Evolutionary conservation across 2,888 invertebrate species (phyloP), one percentile per base, ranked within the genome.

Genomic region (Palloptera scutellata): DNA sequence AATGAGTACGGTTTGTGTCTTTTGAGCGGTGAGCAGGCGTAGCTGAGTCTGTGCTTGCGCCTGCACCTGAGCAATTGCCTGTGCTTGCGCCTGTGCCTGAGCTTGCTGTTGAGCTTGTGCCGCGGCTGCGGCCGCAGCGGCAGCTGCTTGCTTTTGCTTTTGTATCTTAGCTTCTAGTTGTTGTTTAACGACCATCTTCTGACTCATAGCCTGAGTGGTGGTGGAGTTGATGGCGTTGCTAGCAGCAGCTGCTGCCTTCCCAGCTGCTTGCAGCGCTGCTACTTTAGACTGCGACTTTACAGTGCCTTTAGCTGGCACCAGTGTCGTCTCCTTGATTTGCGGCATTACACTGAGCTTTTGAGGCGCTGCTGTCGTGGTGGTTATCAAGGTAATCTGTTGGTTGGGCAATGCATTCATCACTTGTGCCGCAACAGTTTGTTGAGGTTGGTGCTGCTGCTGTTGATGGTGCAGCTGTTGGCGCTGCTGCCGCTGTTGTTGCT

Each of bases 131-230:
- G 74, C 74, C 1, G 83, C 83, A 8, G 84, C 84, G 0, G 83
- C 83, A 12, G 82, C 83, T 1, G 83, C 83, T 48, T 83, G 84
- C 67, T 84, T 83, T 60, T 85, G 84, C 71, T 85, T 89, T 75
- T 90, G 90, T 76, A 88, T 87, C 76, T 89, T 92, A 68, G 92
- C 91, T 79, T 92, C 92, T 75, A 92, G 85, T 77, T 90, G 89
- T 75, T 90, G 89, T 73, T 90, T 89, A 0, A 89, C 86, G 17
- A 88, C 87, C 74, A 88, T 80, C 68, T 88, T 88, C 74, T 88
- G 86, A 65, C 78, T 84, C 53, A 84, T 80, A 1, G 81, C 79
- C 17, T 80, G 73, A 15, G 70, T 63, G 1, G 72, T 66, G 59
- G 69, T 63, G 1, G 64, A 62, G 66, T 65, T 63, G 40, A 53